Percentiles rank a stretch among this genome's conserved stretches.
These are phyloP conservation scores for Porites evermanni DNA, from an alignment of 92 coral and sea anemone species.

Conservation along the genomic window DNA sequence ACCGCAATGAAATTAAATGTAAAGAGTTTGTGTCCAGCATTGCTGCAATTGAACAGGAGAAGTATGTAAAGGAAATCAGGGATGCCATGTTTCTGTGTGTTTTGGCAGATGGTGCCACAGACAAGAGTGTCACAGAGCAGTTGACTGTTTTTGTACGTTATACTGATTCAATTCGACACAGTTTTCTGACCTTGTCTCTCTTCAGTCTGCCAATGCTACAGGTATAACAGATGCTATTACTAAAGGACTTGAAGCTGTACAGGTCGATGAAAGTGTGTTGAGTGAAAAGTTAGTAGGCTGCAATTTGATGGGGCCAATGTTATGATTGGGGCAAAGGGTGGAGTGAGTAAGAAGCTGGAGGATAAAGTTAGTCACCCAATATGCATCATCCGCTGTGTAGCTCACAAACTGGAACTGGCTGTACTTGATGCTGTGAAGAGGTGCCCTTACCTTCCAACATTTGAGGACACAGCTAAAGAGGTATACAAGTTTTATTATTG, in stretches of 20 bases:
- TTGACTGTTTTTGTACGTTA: slow-evolving; percentile 7
- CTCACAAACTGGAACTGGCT: slow-evolving; percentile 64
- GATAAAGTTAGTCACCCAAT: slow-evolving; percentile 26
- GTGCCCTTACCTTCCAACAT: slow-evolving; percentile 12
- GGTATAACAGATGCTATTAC: slow-evolving; percentile 28
- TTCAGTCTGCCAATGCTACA: slow-evolving; percentile 42
- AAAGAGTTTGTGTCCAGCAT: slow-evolving; percentile 52
- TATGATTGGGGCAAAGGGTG: slow-evolving; percentile 42
- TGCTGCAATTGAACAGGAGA: not conserved
- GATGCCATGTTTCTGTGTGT: no score
- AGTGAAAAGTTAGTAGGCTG: slow-evolving; percentile 28
- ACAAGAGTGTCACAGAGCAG: no score
- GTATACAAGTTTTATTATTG: not conserved
- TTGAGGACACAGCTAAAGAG: slow-evolving; percentile 39
- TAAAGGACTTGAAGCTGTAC: slow-evolving; percentile 5
- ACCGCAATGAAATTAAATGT: slow-evolving; percentile 30
- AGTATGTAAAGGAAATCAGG: no score
- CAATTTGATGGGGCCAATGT: slow-evolving; percentile 53
- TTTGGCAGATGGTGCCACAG: no score
- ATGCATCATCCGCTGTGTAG: slow-evolving; percentile 58
- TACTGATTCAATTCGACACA: slow-evolving; percentile 17
- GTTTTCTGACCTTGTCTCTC: slow-evolving; percentile 38
- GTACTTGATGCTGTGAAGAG: slow-evolving; percentile 60
- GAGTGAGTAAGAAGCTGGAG: slow-evolving; percentile 33
- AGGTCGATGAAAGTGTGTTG: slow-evolving; percentile 16